Conservation (phyloP, 2,888 invertebrate genomes). For the Calameuta idolon region DNA sequence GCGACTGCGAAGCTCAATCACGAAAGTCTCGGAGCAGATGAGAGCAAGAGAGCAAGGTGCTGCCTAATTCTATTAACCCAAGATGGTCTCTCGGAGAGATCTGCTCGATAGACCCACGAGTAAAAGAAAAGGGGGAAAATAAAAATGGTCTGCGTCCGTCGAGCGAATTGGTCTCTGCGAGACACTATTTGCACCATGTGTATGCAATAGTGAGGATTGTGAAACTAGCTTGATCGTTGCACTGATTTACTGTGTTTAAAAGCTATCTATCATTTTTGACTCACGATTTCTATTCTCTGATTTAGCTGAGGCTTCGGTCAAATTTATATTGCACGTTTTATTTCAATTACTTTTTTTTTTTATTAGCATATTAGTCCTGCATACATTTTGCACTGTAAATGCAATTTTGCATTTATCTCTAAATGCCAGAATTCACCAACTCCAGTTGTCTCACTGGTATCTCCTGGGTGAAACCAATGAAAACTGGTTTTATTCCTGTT, state of each 20-base stretch:
- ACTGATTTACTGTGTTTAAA: background rate
- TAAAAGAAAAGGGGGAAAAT: background rate
- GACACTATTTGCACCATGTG: background rate
- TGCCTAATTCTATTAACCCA: background rate
- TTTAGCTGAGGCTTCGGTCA: background rate
- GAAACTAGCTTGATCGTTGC: background rate
- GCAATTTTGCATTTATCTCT: background rate
- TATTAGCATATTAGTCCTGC: background rate
- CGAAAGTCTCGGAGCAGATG: background rate
- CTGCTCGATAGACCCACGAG: background rate
- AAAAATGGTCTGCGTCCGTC: background rate
- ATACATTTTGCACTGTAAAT: background rate
- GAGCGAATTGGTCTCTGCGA: background rate
- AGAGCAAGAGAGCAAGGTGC: background rate
- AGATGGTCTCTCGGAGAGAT: background rate
- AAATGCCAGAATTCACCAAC: background rate
- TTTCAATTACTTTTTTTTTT: background rate
- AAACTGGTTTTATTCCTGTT: too few species aligned
- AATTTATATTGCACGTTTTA: background rate
- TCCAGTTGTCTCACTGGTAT: background rate
- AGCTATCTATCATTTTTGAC: background rate
- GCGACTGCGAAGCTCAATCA: background rate
- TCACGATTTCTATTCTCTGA: background rate
- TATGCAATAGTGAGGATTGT: background rate
- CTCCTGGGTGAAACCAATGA: background rate